A percentile compares a stretch with the other conserved stretches of the same genome.
Evolutionary conservation across 2,888 invertebrate species (phyloP).

Genomic region (Icerya purchasi): DNA sequence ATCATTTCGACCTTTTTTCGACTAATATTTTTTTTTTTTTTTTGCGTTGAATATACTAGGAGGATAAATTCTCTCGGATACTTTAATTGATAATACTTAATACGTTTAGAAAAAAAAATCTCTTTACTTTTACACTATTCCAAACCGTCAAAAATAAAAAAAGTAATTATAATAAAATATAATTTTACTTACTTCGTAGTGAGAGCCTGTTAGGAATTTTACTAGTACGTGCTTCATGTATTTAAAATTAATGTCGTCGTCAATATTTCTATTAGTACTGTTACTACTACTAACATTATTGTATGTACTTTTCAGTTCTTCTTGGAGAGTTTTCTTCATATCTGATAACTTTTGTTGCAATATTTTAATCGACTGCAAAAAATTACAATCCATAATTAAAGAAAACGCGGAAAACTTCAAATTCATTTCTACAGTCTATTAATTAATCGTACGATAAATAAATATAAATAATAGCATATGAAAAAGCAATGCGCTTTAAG

Average conservation of each 20-base stretch:
- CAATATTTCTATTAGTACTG: constrained; percentile 6
- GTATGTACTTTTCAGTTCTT: constrained; percentile 35
- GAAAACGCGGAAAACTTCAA: background rate
- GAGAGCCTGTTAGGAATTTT: constrained; percentile 73
- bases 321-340: constrained; percentile 75
- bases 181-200: constrained; percentile 38
- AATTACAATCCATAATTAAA: background rate
- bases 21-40: too few species aligned
- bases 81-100: too few species aligned
- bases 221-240: constrained; percentile 84
- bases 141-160: too few species aligned
- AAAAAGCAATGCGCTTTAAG: too few species aligned
- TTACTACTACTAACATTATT: constrained; percentile 2
- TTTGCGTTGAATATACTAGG: too few species aligned
- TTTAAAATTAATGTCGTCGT: constrained; percentile 49
- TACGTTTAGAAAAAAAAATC: too few species aligned
- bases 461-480: too few species aligned
- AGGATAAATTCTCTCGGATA: too few species aligned
- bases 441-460: too few species aligned
- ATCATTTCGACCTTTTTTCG: too few species aligned
- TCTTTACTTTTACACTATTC: too few species aligned
- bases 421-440: background rate
- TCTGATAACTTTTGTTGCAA: constrained; percentile 71
- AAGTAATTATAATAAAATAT: too few species aligned
- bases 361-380: constrained; percentile 55